Percentiles rank a stretch among this genome's conserved stretches.
These are phyloP conservation scores for Euclidia mi DNA, from an alignment of 2,888 invertebrate genomes.

Conservation along the genomic window DNA sequence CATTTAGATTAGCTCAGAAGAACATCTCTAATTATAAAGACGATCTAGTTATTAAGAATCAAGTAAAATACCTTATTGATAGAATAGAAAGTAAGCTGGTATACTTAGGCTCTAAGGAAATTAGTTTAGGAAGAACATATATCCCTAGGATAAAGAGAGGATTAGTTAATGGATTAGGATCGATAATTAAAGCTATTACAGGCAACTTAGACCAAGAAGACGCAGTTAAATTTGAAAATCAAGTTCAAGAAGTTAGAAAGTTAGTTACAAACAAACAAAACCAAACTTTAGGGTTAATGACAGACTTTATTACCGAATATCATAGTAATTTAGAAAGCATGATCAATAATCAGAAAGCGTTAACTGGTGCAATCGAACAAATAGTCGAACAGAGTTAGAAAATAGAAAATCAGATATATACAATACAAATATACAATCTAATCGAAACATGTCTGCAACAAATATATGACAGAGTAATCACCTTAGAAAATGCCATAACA, in stretches of 20 bases:
- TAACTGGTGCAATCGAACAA: too few relatives aligned
- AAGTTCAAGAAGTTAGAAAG: conserved; percentile 1
- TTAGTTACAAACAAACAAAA: not conserved
- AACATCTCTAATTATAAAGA: not conserved
- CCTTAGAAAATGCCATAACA: conserved; percentile 1
- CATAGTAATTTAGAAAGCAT: too few relatives aligned
- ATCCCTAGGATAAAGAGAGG: conserved; percentile 8
- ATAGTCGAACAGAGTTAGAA: too few relatives aligned
- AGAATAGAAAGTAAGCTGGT: conserved; percentile 40
- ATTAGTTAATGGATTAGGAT: too few relatives aligned
- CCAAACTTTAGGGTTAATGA: not conserved
- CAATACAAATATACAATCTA: too few relatives aligned
- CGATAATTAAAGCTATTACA: conserved; percentile 41
- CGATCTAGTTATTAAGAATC: conserved; percentile 20
- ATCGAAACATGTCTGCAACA: too few relatives aligned
- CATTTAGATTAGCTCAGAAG: conserved; percentile 1
- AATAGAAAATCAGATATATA: too few relatives aligned
- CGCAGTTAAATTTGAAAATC: not conserved
- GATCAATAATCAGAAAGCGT: too few relatives aligned
- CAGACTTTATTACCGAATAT: too few relatives aligned
- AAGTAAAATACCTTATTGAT: conserved; percentile 40
- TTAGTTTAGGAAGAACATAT: conserved; percentile 21
- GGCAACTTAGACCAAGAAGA: conserved; percentile 29
- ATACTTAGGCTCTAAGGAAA: conserved; percentile 35
- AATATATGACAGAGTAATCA: not conserved